phyloP scores from a whole-genome alignment of 2,113 vertebrate species.

The Pogona vitticeps region DNA sequence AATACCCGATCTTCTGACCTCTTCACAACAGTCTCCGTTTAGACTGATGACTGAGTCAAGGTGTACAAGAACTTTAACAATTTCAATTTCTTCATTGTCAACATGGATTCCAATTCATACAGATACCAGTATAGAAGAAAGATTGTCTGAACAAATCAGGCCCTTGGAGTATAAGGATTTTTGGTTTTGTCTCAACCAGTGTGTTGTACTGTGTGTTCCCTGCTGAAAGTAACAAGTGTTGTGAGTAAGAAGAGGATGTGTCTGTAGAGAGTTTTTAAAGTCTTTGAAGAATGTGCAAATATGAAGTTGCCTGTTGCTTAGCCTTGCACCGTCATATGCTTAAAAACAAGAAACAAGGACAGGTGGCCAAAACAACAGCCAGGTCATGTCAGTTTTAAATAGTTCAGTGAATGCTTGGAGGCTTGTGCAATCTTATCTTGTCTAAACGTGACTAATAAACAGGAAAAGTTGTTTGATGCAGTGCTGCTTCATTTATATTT shows the following conservation, averaged over 20 bases:
- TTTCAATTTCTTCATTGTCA: no score
- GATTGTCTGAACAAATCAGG: neutral
- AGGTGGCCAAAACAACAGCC: neutral
- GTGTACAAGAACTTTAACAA: no score
- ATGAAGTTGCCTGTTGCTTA: neutral
- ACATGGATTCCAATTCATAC: no score
- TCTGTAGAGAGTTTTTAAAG: neutral
- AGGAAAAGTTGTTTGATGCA: constrained; percentile 7
- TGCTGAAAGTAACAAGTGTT: constrained; percentile 10
- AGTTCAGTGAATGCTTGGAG: neutral
- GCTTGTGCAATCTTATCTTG: neutral
- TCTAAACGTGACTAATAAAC: constrained; percentile 17
- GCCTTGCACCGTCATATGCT: neutral
- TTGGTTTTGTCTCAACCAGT: neutral
- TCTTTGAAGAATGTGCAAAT: neutral
- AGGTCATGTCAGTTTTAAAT: neutral
- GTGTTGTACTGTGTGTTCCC: neutral
- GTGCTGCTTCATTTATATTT: neutral
- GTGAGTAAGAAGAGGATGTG: neutral
- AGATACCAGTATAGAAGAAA: no score
- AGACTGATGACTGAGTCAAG: no score
- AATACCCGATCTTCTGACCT: no score
- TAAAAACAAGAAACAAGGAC: neutral
- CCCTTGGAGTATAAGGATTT: neutral
- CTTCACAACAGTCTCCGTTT: no score